phyloP scores from a whole-genome alignment of 2,113 vertebrate genomes.

The Fregata magnificens region DNA sequence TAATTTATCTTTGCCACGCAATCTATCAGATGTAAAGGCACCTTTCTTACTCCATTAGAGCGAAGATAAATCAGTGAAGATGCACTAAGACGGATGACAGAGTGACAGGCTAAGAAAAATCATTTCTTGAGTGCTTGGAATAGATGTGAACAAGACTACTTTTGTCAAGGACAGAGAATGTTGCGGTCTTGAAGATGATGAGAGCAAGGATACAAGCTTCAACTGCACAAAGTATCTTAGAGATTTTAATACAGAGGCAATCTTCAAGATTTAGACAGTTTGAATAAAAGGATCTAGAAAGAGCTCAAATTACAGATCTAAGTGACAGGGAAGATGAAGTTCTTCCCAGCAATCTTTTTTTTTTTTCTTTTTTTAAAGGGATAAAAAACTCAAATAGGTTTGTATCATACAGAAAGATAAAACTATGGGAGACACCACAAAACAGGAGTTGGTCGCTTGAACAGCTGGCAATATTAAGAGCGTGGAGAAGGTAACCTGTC shows the following conservation, averaged over 20 bases:
- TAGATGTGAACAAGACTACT: constrained; percentile 25
- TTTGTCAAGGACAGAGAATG: constrained; percentile 41
- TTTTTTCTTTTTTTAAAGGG: background rate
- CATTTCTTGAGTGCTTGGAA: constrained; percentile 42
- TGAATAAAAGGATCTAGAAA: constrained; percentile 31
- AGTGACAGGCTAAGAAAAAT: constrained; percentile 41
- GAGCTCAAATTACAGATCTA: constrained; percentile 14
- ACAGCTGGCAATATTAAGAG: background rate
- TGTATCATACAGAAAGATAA: background rate
- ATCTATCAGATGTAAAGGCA: background rate
- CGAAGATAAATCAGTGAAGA: constrained; percentile 18
- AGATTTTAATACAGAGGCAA: constrained; percentile 41
- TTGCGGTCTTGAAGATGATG: background rate
- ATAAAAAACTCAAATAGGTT: background rate
- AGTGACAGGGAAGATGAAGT: background rate
- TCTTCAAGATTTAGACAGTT: constrained; percentile 42
- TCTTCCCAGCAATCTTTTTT: background rate
- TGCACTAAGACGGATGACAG: constrained; percentile 5
- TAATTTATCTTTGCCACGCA: background rate
- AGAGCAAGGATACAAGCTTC: constrained; percentile 10
- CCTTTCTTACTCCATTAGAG: constrained; percentile 16
- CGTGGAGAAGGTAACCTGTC: background rate
- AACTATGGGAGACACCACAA: background rate
- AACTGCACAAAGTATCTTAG: background rate
- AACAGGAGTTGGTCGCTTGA: background rate